These are phyloP conservation scores for Clarias platycephalus DNA, from an alignment of 2,797 vertebrate genomes.

Conservation along the genomic window DNA sequence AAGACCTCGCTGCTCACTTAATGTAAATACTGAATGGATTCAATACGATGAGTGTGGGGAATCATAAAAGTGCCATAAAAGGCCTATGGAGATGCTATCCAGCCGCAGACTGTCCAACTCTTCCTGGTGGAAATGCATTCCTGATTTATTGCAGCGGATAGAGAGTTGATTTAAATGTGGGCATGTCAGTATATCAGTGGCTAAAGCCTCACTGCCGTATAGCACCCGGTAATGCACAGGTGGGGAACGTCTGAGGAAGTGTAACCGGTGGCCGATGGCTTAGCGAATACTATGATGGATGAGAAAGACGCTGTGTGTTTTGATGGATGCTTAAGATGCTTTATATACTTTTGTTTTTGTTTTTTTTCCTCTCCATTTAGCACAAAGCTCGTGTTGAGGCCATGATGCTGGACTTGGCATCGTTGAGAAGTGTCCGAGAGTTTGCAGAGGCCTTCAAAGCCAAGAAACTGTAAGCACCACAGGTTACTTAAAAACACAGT, in stretches of 20 bases:
- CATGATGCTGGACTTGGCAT: slow-evolving; percentile 90
- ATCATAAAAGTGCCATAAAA: slow-evolving; percentile 61
- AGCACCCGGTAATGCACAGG: slow-evolving; percentile 42
- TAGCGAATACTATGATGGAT: slow-evolving; percentile 41
- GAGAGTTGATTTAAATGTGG: slow-evolving; percentile 52
- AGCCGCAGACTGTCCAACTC: slow-evolving; percentile 53
- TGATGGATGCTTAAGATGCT: slow-evolving; percentile 45
- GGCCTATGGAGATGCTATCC: slow-evolving; percentile 56
- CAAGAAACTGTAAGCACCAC: slow-evolving; percentile 89
- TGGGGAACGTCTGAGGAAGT: slow-evolving; percentile 40
- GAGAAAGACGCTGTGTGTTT: slow-evolving; percentile 12
- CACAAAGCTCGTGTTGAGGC: slow-evolving; percentile 94
- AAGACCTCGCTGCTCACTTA: slow-evolving; percentile 78
- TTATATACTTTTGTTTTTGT: slow-evolving; percentile 4
- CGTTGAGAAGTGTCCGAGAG: slow-evolving; percentile 84
- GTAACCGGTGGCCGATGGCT: slow-evolving; percentile 30
- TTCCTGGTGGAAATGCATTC: slow-evolving; percentile 53
- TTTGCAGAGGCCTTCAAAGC: slow-evolving; percentile 91
- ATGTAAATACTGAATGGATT: slow-evolving; percentile 71
- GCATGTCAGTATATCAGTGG: slow-evolving; percentile 47
- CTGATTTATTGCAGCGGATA: slow-evolving; percentile 52
- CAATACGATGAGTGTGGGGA: slow-evolving; percentile 52
- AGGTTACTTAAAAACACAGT: background rate
- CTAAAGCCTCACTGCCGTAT: slow-evolving; percentile 39
- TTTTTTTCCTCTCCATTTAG: slow-evolving; percentile 66